These are phyloP conservation scores for Dryocosmus kuriphilus DNA, from an alignment of 2,888 invertebrate species.

Conservation along the genomic window DNA sequence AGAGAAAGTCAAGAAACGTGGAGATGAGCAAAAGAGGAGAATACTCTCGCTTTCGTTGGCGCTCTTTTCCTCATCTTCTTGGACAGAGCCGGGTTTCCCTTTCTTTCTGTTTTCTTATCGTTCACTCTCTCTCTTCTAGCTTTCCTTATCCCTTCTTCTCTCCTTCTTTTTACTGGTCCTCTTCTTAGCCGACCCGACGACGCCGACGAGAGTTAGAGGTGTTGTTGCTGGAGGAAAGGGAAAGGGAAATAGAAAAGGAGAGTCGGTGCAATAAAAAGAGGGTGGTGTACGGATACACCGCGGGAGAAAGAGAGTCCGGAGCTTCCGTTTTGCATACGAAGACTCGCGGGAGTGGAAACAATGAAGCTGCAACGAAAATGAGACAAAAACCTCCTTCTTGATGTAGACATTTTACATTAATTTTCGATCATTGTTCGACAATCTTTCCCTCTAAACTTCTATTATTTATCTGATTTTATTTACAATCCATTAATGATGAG, in stretches of 20 bases:
- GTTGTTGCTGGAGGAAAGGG: constrained; percentile 53
- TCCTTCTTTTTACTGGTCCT: constrained; percentile 42
- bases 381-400: neutral
- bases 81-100: constrained; percentile 35
- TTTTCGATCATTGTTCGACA: neutral
- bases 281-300: constrained; percentile 4
- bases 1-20: constrained; percentile 41
- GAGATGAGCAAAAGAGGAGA: constrained; percentile 51
- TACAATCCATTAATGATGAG: too few species aligned
- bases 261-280: constrained; percentile 50
- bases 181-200: constrained; percentile 7
- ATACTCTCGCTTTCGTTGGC: constrained; percentile 72
- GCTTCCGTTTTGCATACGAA: constrained; percentile 54
- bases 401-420: neutral
- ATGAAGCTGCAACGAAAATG: constrained; percentile 7
- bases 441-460: neutral
- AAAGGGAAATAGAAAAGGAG: constrained; percentile 49
- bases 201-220: constrained; percentile 42
- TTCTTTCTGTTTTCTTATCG: constrained; percentile 24
- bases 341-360: constrained; percentile 10
- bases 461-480: too few species aligned
- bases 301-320: constrained; percentile 51
- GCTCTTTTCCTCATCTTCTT: constrained; percentile 55
- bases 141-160: constrained; percentile 54
- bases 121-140: constrained; percentile 46